Percentiles rank a stretch among this genome's conserved stretches.
Conservation (phyloP, 2,797 vertebrate species). For the Acridotheres tristis region DNA sequence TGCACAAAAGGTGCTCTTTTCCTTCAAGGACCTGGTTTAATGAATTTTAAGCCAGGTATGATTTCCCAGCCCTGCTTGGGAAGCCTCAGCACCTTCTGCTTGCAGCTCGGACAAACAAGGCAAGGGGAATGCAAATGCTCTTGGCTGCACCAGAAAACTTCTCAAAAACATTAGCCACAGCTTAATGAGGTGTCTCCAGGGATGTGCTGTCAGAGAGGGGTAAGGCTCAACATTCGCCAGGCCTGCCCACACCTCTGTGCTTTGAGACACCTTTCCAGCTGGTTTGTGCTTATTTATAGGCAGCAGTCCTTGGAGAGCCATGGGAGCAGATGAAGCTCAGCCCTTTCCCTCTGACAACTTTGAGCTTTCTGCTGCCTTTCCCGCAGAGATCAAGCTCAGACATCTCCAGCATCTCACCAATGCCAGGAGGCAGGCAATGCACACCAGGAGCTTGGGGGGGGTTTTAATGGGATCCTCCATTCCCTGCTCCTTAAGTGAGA, state of each 20-base stretch:
- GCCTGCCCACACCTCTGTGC: neutral
- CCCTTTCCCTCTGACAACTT: neutral
- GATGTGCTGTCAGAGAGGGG: neutral
- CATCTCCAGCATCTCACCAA: rapidly evolving
- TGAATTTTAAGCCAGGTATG: neutral
- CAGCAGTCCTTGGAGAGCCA: neutral
- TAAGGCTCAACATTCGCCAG: neutral
- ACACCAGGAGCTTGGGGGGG: rapidly evolving
- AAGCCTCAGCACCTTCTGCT: neutral
- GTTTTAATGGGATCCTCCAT: neutral
- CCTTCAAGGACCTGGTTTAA: neutral
- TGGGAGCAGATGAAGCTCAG: neutral
- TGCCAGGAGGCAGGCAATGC: neutral
- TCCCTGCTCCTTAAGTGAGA: neutral
- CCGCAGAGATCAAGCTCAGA: neutral
- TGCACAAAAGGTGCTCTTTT: neutral
- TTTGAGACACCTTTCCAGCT: neutral
- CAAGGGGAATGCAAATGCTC: neutral
- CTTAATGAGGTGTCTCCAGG: neutral
- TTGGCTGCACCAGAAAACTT: neutral
- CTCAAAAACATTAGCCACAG: neutral
- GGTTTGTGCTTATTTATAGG: slow-evolving; percentile 15
- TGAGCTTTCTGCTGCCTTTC: neutral
- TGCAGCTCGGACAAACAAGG: neutral
- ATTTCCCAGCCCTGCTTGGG: neutral